Base-by-base conservation (phyloP, 1,140 invertebrate genomes). In the Cardiocondyla obscurior region DNA sequence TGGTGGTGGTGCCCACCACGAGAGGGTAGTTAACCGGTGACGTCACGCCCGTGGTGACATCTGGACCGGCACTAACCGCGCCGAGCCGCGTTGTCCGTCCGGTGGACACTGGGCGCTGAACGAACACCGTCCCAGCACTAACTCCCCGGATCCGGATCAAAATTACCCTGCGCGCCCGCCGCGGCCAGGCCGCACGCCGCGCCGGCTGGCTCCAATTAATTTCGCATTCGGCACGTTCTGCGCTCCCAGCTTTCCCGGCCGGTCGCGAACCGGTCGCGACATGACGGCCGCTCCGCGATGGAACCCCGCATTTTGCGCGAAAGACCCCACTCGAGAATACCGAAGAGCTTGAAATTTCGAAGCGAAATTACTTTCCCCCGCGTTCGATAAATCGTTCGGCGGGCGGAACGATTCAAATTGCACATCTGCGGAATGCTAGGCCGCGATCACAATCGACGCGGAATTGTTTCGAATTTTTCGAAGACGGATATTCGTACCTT, bases 31-130 rank as follows among this genome's bases (percentile, higher is more conserved):
- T 94, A 94, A 93, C 93, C 93, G 93, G 92, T 94, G 93, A 94
- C 94, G 94, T 94, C 93, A 94, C 93, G 94, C 91, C 88, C 89
- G 86, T 92, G 94, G 93, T 90, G 92, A 93, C 94, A 94, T 94
- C 93, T 94, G 94, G 93, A 85, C 81, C 64, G 87, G 91, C 91
- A 92, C 90, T 87, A 89, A 86, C 88, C 91, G 90, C 90, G 74
- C 62, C 90, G 89, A 89, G 46, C 39, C 60, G 62, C 74, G 74
- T 49, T 79, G 74, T 53, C 60, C 74, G 62, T 79, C 33, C 91
- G 91, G 91, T 88, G 77, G 88, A 92, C 88, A 85, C 87, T 88
- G 88, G 89, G 90, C 86, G 90, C 86, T 85, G 89, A 85, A 84
- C 86, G 89, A 85, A 84, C 89, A 79, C 81, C 82, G 77, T 74